Evolutionary conservation across 2,888 invertebrate species (phyloP).

Genomic region (Gastracanthus pulcherrimus): DNA sequence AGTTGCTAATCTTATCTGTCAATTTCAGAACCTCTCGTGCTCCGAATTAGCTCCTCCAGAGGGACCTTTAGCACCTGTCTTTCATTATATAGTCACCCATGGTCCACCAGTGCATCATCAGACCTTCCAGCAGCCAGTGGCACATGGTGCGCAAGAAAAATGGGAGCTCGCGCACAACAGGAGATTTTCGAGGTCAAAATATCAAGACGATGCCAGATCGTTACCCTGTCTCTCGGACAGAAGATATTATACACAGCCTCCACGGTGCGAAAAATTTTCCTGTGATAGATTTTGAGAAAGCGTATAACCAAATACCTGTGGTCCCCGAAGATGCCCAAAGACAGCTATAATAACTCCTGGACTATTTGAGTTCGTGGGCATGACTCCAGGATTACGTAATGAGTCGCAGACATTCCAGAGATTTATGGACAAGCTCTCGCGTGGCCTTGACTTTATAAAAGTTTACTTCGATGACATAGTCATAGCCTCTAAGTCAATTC

Average conservation of each 20-base stretch:
- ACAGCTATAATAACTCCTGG: not conserved
- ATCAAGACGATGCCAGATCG: not conserved
- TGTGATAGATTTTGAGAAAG: not conserved
- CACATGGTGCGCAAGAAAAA: not conserved
- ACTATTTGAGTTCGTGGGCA: no score
- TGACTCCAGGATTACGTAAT: no score
- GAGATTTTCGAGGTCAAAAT: not conserved
- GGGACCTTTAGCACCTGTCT: not conserved
- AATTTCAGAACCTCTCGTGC: no score
- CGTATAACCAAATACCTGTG: not conserved
- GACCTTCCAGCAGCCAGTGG: not conserved
- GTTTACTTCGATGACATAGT: conserved; percentile 57
- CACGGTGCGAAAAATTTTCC: not conserved
- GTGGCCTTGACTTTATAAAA: conserved; percentile 34
- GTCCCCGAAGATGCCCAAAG: not conserved
- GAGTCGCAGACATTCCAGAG: conserved; percentile 63
- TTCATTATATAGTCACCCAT: conserved; percentile 49
- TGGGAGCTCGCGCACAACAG: not conserved
- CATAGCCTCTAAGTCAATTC: conserved; percentile 6
- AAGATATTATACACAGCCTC: not conserved
- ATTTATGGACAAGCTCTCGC: conserved; percentile 63
- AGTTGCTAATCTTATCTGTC: no score
- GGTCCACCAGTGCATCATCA: conserved; percentile 55
- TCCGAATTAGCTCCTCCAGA: no score
- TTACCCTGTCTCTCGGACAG: not conserved